Conservation (phyloP, 2,113 vertebrate genomes). For the Callithrix jacchus region DNA sequence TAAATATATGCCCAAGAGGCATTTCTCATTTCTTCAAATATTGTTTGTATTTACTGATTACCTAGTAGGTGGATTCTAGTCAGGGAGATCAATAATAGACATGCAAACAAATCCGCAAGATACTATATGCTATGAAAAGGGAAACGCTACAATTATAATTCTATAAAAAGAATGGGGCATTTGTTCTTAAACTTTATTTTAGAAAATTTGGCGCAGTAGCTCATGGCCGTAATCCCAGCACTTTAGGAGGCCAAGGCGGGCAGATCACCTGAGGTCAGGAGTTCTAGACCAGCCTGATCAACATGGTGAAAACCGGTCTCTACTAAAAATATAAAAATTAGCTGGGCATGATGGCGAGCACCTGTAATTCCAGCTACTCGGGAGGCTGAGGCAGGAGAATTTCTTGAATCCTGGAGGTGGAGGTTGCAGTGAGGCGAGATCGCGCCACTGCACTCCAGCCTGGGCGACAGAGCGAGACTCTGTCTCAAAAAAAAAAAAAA, state of each 20-base stretch:
- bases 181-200: neutral
- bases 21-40: slow-evolving; percentile 5
- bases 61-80: neutral
- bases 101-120: neutral
- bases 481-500: neutral
- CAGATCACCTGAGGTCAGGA: neutral
- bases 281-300: neutral
- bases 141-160: too few species aligned
- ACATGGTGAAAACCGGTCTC: neutral
- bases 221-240: neutral
- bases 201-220: neutral
- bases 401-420: fast-evolving
- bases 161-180: neutral
- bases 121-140: neutral
- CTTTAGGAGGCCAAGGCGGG: neutral
- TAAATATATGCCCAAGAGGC: neutral
- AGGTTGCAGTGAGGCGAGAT: neutral
- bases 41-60: neutral
- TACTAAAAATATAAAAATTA: neutral
- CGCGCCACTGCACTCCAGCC: neutral
- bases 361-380: neutral
- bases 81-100: neutral
- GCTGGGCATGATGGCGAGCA: fast-evolving
- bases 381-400: neutral
- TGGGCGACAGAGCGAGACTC: neutral